phyloP scores from a whole-genome alignment of 1,140 invertebrate species.

The Calephelis nemesis region DNA sequence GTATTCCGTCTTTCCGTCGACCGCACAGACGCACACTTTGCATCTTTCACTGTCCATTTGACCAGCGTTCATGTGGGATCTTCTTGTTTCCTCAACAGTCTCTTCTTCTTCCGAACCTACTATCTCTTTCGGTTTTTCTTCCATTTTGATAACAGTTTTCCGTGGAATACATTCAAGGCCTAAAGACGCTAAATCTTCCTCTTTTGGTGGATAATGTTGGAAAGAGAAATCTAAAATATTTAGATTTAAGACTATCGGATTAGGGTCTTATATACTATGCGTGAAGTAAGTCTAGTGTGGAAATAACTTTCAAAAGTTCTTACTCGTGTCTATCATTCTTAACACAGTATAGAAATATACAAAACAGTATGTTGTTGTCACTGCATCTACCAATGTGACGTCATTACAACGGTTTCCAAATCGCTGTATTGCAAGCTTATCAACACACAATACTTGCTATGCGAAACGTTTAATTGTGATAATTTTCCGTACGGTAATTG shows the following conservation, averaged over 20 bases:
- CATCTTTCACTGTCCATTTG: constrained; percentile 43
- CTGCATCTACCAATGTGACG: no score
- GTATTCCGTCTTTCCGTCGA: constrained; percentile 56
- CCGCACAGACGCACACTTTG: constrained; percentile 57
- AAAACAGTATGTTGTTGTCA: no score
- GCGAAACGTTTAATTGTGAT: no score
- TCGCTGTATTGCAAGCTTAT: no score
- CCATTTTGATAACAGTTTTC: constrained; percentile 49
- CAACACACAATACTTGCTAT: no score
- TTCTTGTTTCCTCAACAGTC: constrained; percentile 28
- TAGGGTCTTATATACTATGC: no score
- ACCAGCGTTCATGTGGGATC: constrained; percentile 46
- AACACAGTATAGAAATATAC: no score
- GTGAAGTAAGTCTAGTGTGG: no score
- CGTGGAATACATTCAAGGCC: constrained; percentile 54
- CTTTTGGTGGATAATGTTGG: constrained; percentile 36
- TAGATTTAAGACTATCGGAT: not conserved
- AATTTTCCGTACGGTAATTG: no score
- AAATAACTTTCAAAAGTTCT: no score
- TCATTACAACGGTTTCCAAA: no score
- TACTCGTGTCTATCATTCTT: no score
- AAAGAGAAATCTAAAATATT: constrained; percentile 47
- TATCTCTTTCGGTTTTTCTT: constrained; percentile 27
- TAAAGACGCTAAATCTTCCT: constrained; percentile 31
- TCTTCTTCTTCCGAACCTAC: not conserved